These are phyloP conservation scores for Agapostemon virescens DNA, from an alignment of 2,888 invertebrate species.

Conservation along the genomic window DNA sequence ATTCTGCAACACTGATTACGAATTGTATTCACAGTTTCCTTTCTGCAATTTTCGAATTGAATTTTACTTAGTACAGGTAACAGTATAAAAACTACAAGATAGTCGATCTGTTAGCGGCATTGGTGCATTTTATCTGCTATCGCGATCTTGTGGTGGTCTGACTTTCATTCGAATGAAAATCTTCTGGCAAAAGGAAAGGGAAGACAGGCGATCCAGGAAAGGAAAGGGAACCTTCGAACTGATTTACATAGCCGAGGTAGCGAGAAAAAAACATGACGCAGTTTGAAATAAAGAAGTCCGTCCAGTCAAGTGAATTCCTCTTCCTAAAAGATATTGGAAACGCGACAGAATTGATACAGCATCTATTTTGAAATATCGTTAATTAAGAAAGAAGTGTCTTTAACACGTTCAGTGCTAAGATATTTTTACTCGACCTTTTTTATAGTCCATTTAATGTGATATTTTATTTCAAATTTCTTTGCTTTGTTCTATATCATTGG, in stretches of 20 bases:
- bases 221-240: neutral
- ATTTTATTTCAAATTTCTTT: too few species aligned
- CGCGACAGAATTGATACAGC: neutral
- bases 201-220: neutral
- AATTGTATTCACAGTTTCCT: neutral
- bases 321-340: neutral
- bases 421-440: too few species aligned
- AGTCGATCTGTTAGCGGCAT: slow-evolving; percentile 8
- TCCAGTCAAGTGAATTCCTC: too few species aligned
- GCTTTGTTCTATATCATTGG: too few species aligned
- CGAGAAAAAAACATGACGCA: too few species aligned
- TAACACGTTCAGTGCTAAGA: too few species aligned
- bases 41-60: slow-evolving; percentile 24
- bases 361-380: neutral
- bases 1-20: neutral
- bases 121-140: neutral
- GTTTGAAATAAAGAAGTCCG: too few species aligned
- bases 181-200: slow-evolving; percentile 2
- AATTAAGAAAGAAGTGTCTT: neutral
- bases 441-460: too few species aligned
- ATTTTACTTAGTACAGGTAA: slow-evolving; percentile 37
- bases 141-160: neutral
- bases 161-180: slow-evolving; percentile 3
- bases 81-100: slow-evolving; percentile 26
- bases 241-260: neutral